Evolutionary conservation across 1,140 invertebrate genomes (phyloP), one percentile per base, ranked within the genome.

Genomic region (Drosophila nikananu): DNA sequence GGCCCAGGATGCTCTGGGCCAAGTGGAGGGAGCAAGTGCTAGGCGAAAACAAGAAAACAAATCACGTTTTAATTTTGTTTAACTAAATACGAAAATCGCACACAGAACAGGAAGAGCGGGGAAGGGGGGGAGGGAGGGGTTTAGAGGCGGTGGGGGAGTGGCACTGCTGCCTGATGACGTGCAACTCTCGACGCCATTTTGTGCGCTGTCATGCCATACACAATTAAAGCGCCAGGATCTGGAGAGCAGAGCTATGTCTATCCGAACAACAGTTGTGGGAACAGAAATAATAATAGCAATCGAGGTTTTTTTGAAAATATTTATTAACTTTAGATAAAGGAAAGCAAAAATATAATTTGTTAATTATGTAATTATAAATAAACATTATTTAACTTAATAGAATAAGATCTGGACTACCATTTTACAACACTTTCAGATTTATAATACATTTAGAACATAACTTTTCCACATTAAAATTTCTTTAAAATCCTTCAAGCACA

Each of bases 31-130:
- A 58, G 75, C 49, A 79, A 86, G 77, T 80, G 81, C 64, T 73
- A 71, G 87, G 76, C 78, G 83, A 89, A 86, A 91, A 82, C 87
- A 91, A 81, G 83, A 91, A 91, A 91, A 91, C 87, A 91, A 91
- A 91, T 91, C 83, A 91, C 83, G 87, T 91, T 91, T 91, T 91
- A 91, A 91, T 91, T 91, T 91, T 84, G 87, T 91, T 91, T 91
- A 91, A 89, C 86, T 89, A 89, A 89, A 89, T 89, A 84, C 86
- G 78, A 81, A 91, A 91, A 91, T 90, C 79, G 75, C 84, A 89
- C 77, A 89, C 70, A 73, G 37, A 49, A 37, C 55, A 51, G 39
- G 30, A 48, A 5, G 9, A n/a, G 25, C 25, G 6, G 25, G 5
- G 25, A 27, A 6, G 27, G 44, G 48, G 1, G 52, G 3, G 19